Base-by-base conservation (phyloP, 2,113 vertebrate genomes). In the Microcebus murinus region DNA sequence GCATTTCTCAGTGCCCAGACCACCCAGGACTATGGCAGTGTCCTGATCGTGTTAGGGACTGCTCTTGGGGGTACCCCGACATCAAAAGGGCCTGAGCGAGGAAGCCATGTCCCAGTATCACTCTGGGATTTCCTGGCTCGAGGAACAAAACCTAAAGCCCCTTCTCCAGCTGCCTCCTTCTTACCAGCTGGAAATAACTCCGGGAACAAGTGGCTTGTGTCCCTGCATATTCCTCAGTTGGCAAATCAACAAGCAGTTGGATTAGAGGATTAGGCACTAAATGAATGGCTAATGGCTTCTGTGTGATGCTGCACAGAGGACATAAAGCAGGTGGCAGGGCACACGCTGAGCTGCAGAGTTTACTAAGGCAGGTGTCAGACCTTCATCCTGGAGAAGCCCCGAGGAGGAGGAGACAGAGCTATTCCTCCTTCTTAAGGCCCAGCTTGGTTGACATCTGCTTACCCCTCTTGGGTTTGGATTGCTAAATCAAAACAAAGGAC, bases 251-350 rank as follows among this genome's bases (percentile, higher is more conserved):
- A 95, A 96, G 95, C 96, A 93, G 96, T 93, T 96, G 97, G 97
- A 98, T 98, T 97, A 98, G 97, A 98, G 98, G 98, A 97, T 98
- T 96, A 98, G 97, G 96, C 95, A 82, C 81, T 85, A 96, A 98
- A 98, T 98, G 97, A 98, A 98, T 95, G 97, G 97, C 96, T 97
- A 96, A 97, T 97, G 97, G 98, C 95, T 95, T 97, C 90, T 63
- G 73, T 31, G 48, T 84, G 93, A 18, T 17, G 36, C 59, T 25
- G 23, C 50, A 21, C 39, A 27, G 67, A 83, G 79, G 87, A 57
- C 34, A 7, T 20, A 63, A 61, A 36, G 87, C 57, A 27, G 70
- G 65, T 90, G 42, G 55, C 74, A 27, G 87, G 45, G 74, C 57
- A 27, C 50, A 20, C 1, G 52, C 88, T 25, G 77, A 36, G n/a